Base-by-base conservation (phyloP, 2,797 vertebrate species). In the Craterocephalus amniculus region DNA sequence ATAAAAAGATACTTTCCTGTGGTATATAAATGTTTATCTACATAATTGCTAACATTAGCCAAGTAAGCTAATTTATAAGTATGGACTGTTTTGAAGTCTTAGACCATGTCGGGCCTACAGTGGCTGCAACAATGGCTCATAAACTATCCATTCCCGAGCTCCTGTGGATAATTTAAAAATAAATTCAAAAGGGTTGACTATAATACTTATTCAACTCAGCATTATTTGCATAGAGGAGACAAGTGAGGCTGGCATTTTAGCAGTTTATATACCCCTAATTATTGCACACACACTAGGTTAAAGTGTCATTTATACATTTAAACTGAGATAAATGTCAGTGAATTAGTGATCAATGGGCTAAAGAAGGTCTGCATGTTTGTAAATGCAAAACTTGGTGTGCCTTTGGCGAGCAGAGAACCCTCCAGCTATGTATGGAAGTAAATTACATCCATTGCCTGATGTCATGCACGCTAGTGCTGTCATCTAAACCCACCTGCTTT, bases 111-210 rank as follows among this genome's bases (percentile, higher is more conserved):
- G 43, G 90, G 88, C 89, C 88, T 45, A 45, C 20, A 45, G 20
- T 20, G 69, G 68, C 60, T 83, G 71, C 73, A 78, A 80, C 82
- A 84, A 84, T 77, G 64, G 77, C 70, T 83, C 81, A 81, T 79
- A 88, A 85, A 89, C 31, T 59, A 59, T 62, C 24, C 56, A 63
- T 66, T 77, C 13, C 18, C 52, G 27, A 18, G 51, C 26, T 35
- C 32, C 27, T 11, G 22, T 24, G 49, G 16, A 62, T 36, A 63
- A 26, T 40, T 32, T 38, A 51, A 14, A 18, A 2, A 24, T 11
- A 57, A 4, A 3, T 26, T 2, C 58, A 59, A 43, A 26, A 32
- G 6, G 5, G 11, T 58, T 27, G 22, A 0, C 16, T 38, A n/a
- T n/a, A n/a, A n/a, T n/a, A 49, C 56, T 61, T 2, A 26, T 52